phyloP scores from a whole-genome alignment of 1,140 invertebrate species.

The Trypoxylus dichotomus region DNA sequence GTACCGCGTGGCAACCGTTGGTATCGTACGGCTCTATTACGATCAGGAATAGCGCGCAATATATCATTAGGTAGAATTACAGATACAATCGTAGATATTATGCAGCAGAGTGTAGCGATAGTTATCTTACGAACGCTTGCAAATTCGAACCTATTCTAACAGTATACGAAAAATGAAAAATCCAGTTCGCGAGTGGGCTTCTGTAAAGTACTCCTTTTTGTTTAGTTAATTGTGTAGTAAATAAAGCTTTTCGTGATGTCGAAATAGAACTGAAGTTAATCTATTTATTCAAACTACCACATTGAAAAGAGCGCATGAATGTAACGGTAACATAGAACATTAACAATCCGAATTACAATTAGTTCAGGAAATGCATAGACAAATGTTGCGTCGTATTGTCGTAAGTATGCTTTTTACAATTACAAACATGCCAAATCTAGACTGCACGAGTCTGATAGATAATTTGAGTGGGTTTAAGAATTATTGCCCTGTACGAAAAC shows the following conservation, averaged over 20 bases:
- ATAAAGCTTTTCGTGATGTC: background rate
- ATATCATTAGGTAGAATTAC: constrained; percentile 6
- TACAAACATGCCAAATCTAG: constrained; percentile 4
- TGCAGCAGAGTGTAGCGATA: background rate
- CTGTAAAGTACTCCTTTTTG: background rate
- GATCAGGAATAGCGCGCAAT: background rate
- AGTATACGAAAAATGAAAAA: background rate
- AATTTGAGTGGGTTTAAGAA: constrained; percentile 1
- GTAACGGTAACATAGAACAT: background rate
- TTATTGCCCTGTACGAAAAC: background rate
- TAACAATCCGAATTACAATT: constrained; percentile 15
- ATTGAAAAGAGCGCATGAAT: background rate
- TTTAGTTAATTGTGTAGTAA: background rate
- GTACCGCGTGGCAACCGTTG: background rate
- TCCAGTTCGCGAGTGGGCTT: background rate
- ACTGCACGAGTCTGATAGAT: background rate
- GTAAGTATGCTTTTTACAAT: background rate
- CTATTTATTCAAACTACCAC: background rate
- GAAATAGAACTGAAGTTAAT: background rate
- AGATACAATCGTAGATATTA: constrained; percentile 7
- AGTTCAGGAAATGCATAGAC: background rate
- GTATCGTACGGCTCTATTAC: constrained; percentile 3
- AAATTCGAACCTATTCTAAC: constrained; percentile 7
- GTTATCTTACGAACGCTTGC: background rate
- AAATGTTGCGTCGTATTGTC: background rate